These are phyloP conservation scores for Hyposoter didymator DNA, from an alignment of 2,888 invertebrate species.

Conservation along the genomic window DNA sequence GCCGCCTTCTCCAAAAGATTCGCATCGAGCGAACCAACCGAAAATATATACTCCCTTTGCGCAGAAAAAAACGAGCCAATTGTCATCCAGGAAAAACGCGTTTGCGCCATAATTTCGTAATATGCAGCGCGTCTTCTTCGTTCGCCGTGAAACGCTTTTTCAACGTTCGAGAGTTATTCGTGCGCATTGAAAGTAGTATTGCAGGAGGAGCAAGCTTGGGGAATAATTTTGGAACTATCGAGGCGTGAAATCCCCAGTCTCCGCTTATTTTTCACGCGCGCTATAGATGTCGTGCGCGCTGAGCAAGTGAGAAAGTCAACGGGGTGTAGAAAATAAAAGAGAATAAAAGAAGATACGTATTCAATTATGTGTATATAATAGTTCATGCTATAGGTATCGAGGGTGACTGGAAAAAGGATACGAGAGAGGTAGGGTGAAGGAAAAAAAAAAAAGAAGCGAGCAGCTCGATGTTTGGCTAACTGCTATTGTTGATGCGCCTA, in stretches of 20 bases:
- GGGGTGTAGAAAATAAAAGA: constrained; percentile 33
- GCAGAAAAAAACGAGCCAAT: neutral
- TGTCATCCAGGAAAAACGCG: neutral
- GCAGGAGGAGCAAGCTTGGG: constrained; percentile 70
- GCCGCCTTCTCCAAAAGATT: constrained; percentile 52
- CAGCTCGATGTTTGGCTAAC: constrained; percentile 73
- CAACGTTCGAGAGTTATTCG: constrained; percentile 35
- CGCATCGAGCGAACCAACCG: constrained; percentile 29
- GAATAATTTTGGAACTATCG: constrained; percentile 78
- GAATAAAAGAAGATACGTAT: neutral
- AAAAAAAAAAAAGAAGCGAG: constrained; percentile 8
- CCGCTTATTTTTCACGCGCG: constrained; percentile 66
- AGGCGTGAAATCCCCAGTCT: constrained; percentile 81
- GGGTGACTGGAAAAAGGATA: constrained; percentile 11
- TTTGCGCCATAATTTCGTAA: neutral
- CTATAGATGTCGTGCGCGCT: constrained; percentile 27
- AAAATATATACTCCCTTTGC: constrained; percentile 18
- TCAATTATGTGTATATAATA: neutral
- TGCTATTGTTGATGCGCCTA: constrained; percentile 67
- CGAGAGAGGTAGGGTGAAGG: neutral
- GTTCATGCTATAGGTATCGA: neutral
- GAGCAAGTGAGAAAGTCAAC: constrained; percentile 44
- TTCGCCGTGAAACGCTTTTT: neutral
- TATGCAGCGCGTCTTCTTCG: neutral
- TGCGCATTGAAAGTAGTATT: constrained; percentile 24